Percentiles rank a stretch among this genome's conserved stretches.
Conservation (phyloP, 1,140 invertebrate species). For the Eupeodes corollae region DNA sequence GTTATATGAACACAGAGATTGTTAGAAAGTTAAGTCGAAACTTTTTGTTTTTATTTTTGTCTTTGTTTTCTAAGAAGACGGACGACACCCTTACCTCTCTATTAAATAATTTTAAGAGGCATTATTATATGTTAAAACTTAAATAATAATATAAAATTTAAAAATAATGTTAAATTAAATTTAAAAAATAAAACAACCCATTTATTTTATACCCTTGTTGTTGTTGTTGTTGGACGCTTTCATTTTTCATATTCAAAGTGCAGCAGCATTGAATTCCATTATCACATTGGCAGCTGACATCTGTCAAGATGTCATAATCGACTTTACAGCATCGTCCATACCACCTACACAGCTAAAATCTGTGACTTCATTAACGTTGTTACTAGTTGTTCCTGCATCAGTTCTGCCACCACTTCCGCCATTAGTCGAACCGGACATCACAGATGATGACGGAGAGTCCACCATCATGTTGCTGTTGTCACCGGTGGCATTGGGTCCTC, state of each 20-base stretch:
- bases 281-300: constrained; percentile 20
- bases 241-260: constrained; percentile 18
- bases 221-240: neutral
- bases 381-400: neutral
- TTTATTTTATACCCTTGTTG: neutral
- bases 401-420: neutral
- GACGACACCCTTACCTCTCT: no score
- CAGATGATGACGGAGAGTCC: constrained; percentile 10
- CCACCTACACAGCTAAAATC: constrained; percentile 32
- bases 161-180: no score
- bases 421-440: neutral
- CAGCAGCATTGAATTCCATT: constrained; percentile 31
- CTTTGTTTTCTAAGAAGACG: no score
- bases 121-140: no score
- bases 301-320: constrained; percentile 36
- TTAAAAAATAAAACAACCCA: neutral
- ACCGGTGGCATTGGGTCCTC: constrained; percentile 7
- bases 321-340: constrained; percentile 32
- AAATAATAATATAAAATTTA: no score
- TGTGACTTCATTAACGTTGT: constrained; percentile 8
- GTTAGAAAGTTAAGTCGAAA: no score
- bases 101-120: no score
- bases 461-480: constrained; percentile 16
- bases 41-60: no score
- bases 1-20: no score